Conservation (phyloP, 1,140 invertebrate genomes). For the Anoplolepis gracilipes region DNA sequence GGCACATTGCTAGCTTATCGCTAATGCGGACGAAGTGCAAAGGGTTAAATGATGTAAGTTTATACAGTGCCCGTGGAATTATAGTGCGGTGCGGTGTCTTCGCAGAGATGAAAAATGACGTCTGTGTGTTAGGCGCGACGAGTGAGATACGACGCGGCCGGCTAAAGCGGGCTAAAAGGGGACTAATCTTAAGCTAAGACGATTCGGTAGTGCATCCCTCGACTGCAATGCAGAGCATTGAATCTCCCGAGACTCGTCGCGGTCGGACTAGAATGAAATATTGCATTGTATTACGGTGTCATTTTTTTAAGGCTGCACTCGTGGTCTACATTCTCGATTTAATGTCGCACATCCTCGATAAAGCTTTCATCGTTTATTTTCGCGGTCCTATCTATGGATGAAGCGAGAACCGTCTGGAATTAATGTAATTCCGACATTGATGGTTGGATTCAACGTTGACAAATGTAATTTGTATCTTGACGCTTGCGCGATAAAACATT, state of each 20-base stretch:
- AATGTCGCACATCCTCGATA: background rate
- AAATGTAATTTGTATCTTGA: conserved; percentile 17
- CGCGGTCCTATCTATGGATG: background rate
- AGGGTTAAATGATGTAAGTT: conserved; percentile 55
- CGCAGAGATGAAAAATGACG: conserved; percentile 65
- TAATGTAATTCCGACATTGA: background rate
- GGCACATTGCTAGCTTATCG: conserved; percentile 2
- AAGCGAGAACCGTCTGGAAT: background rate
- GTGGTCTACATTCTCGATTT: background rate
- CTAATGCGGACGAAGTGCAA: conserved; percentile 30
- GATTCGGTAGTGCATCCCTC: conserved; percentile 52
- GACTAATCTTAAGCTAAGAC: conserved; percentile 58
- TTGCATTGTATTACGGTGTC: conserved; percentile 19
- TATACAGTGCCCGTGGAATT: conserved; percentile 1
- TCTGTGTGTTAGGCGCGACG: conserved; percentile 13
- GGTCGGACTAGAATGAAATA: conserved; percentile 20
- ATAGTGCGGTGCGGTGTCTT: background rate
- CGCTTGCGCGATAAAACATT: conserved; percentile 24
- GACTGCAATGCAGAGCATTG: conserved; percentile 70
- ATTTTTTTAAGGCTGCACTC: background rate
- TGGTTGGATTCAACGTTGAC: background rate
- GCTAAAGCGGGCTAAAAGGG: conserved; percentile 46
- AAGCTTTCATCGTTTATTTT: too few species aligned
- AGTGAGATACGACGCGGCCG: conserved; percentile 68
- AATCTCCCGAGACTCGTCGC: conserved; percentile 53